Conservation (phyloP, 2,113 vertebrate species). For the Elanus axillaris region DNA sequence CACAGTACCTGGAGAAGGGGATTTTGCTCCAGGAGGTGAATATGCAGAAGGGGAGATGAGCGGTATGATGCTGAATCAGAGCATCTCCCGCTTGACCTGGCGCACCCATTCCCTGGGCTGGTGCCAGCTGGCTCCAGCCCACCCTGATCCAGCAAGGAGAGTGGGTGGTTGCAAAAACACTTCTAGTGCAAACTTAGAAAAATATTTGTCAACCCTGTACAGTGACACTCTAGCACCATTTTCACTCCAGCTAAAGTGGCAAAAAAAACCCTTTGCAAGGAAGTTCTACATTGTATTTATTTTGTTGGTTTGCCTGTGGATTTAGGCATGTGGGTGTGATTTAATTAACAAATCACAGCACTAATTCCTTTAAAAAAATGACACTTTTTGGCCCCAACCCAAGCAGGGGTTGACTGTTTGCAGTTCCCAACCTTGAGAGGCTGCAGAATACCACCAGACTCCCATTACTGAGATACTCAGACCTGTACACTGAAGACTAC, state of each 20-base stretch:
- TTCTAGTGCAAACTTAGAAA: slow-evolving; percentile 13
- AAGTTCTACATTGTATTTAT: not conserved
- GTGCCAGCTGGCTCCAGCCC: slow-evolving; percentile 10
- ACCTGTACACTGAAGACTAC: accelerated
- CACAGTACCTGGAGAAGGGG: accelerated
- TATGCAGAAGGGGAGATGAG: not conserved
- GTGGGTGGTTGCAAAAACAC: not conserved
- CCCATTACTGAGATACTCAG: not conserved
- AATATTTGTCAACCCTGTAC: not conserved
- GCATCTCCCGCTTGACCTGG: slow-evolving; percentile 1
- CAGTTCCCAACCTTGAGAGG: not conserved
- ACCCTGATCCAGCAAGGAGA: not conserved
- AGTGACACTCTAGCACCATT: not conserved
- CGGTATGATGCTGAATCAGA: not conserved
- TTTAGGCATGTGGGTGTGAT: not conserved
- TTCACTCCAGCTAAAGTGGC: accelerated
- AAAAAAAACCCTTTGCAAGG: not conserved
- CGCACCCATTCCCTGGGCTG: not conserved
- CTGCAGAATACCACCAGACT: not conserved
- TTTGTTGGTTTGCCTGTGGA: not conserved
- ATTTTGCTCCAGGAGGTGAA: not conserved
- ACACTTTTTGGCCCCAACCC: not conserved
- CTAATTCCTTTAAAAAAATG: slow-evolving; percentile 13
- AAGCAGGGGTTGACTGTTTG: not conserved
- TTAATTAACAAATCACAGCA: slow-evolving; percentile 18